Evolutionary conservation across 2,797 vertebrate species (phyloP), one percentile per base, ranked within the genome.

Genomic region (Tapirus indicus): DNA sequence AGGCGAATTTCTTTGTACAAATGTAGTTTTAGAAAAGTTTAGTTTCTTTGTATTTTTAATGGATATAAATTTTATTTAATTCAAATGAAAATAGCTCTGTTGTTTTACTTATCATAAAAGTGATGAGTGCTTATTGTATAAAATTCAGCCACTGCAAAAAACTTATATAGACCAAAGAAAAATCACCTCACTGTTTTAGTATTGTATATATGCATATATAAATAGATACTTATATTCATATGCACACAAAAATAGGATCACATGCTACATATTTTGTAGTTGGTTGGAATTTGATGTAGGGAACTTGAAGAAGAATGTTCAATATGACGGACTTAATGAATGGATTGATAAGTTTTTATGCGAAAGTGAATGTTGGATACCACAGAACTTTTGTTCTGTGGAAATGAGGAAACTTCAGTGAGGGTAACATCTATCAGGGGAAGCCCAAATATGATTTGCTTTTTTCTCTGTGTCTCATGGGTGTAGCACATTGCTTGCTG

Each of bases 241-340:
- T 69, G 14, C 32, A 72, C 32, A 23, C 60, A n/a, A 54, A 56
- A 64, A 49, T 54, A 90, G 54, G 38, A 91, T 47, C 35, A n/a
- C 66, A 23, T 77, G 7, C 35, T 77, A 29, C 14, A 52, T 84
- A 47, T 77, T 91, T 87, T 83, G 13, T 44, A 54, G 47, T 82
- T 95, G 38, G 32, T 60, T 91, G n/a, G 23, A 69, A 62, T 90
- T 92, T 79, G 14, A 83, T 68, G n/a, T 49, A 79, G 44, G 11
- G n/a, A 71, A 95, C 88, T 80, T 60, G 12, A 89, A 17, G 64
- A 93, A 62, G 41, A 71, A 69, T 93, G 13, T 93, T 91, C 17
- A 88, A 4, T 62, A 49, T 83, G 17, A 64, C 18, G 62, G 56
- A 56, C 21, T 56, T 82, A 52, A 60, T 88, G 49, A 84, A 88